These are phyloP conservation scores for Cydia fagiglandana DNA, from an alignment of 1,140 invertebrate species.

Conservation along the genomic window DNA sequence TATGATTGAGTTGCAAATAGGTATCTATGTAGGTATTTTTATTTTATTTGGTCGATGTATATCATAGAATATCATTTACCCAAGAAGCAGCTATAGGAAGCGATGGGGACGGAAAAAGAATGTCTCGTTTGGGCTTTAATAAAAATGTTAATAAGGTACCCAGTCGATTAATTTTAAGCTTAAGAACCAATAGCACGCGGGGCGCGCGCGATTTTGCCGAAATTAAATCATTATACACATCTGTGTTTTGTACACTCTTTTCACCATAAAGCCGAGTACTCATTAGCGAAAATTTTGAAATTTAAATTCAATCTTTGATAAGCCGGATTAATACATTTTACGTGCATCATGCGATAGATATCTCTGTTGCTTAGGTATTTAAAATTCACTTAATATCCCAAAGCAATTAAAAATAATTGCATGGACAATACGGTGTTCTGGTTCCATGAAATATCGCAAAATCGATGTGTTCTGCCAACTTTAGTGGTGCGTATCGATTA, in stretches of 20 bases:
- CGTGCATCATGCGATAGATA: slow-evolving; percentile 6
- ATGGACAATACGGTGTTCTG: not conserved
- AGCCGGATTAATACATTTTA: slow-evolving; percentile 8
- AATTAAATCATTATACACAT: slow-evolving; percentile 74
- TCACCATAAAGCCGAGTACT: slow-evolving; percentile 3
- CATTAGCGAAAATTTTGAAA: slow-evolving; percentile 14
- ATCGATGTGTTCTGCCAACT: not conserved
- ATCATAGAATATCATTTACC: not conserved
- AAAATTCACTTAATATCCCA: not conserved
- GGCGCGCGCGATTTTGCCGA: slow-evolving; percentile 59
- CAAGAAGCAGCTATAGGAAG: slow-evolving; percentile 42
- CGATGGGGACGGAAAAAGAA: slow-evolving; percentile 24
- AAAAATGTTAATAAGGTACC: slow-evolving; percentile 47
- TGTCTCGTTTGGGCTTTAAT: slow-evolving; percentile 38
- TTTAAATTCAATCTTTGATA: slow-evolving; percentile 8
- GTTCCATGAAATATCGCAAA: not conserved
- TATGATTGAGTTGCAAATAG: not conserved
- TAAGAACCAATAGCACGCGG: slow-evolving; percentile 54
- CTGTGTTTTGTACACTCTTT: slow-evolving; percentile 49
- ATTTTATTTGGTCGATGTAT: not conserved
- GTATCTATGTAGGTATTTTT: not conserved
- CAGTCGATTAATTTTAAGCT: slow-evolving; percentile 57
- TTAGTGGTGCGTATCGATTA: not conserved
- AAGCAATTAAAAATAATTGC: slow-evolving; percentile 7
- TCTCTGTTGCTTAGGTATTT: not conserved